Base-by-base conservation (phyloP, 2,113 vertebrate species). In the Gambusia holbrooki region DNA sequence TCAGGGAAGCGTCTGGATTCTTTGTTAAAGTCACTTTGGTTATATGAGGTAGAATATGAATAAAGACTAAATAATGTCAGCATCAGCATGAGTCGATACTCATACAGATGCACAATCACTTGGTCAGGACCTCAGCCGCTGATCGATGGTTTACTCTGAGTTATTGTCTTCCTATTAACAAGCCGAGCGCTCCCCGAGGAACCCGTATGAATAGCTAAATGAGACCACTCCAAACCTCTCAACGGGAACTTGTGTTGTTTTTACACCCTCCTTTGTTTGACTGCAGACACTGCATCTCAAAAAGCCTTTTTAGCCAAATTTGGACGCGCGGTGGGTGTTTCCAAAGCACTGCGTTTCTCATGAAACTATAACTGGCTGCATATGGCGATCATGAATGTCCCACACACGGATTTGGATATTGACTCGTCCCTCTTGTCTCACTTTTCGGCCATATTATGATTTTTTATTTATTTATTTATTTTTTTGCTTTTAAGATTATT, bases 1-100 rank as follows among this genome's bases (percentile, higher is more conserved):
- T 73, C 13, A 27, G 81, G 66, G 70, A 72, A 81, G 84, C 87
- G 80, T 80, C 77, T 82, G 54, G 62, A 82, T 74, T 86, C 85
- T 93, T 92, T 93, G 88, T 91, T 85, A 78, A 88, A 90, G 75
- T 87, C 64, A 54, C 69, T 69, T 45, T 15, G 28, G 82, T 89
- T 87, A 90, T 81, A 80, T 79, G 81, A 87, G 76, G 71, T 74
- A 37, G 69, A 90, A 91, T 92, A 92, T 93, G 90, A 93, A 93
- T 92, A 91, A 93, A 92, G 85, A 90, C 84, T 83, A 88, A 91
- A 91, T 93, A 93, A 93, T 92, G 91, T 89, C 91, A 92, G 89
- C 86, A 91, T 93, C 92, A 90, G 83, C 87, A 88, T 87, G 86
- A 88, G 92, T 92, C 91, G 77, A 92, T 93, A 84, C 76, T 86